Conservation (phyloP, 2,888 invertebrate genomes). For the Melipona beecheii region DNA sequence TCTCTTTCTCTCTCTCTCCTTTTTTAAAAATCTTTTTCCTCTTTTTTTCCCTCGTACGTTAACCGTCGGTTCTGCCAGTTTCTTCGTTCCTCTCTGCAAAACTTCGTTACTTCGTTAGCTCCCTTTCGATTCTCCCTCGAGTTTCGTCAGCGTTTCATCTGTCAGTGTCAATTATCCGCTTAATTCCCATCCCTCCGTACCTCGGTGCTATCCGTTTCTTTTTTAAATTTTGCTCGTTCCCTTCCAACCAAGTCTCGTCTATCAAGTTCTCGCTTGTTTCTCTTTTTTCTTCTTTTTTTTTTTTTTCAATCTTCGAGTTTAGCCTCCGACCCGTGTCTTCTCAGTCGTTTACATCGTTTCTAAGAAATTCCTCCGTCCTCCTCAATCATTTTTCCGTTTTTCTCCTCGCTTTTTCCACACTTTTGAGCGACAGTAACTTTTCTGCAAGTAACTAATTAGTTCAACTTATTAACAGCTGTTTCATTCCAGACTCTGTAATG, state of each 20-base stretch:
- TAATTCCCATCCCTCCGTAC: conserved; percentile 34
- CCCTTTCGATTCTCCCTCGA: conserved; percentile 17
- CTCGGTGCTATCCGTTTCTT: conserved; percentile 18
- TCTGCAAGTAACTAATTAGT: neutral
- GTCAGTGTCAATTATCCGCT: conserved; percentile 33
- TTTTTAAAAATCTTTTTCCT: neutral
- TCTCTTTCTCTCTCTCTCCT: neutral
- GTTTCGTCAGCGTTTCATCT: conserved; percentile 39
- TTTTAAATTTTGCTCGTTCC: conserved; percentile 15
- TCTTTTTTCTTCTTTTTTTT: too few species aligned
- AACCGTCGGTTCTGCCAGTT: neutral
- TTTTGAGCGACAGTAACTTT: too few species aligned
- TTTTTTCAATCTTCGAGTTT: neutral
- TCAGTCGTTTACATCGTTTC: neutral
- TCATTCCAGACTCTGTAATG: neutral
- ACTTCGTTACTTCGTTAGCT: conserved; percentile 33
- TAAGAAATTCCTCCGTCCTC: neutral
- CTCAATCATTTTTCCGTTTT: neutral
- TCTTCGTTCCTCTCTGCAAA: conserved; percentile 1
- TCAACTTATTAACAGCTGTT: neutral
- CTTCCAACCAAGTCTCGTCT: neutral
- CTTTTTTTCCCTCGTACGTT: neutral
- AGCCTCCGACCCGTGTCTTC: neutral
- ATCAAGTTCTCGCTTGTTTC: neutral
- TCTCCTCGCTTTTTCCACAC: neutral